Evolutionary conservation across 2,797 vertebrate genomes (phyloP), one percentile per base, ranked within the genome.

Genomic region (Gila robusta): DNA sequence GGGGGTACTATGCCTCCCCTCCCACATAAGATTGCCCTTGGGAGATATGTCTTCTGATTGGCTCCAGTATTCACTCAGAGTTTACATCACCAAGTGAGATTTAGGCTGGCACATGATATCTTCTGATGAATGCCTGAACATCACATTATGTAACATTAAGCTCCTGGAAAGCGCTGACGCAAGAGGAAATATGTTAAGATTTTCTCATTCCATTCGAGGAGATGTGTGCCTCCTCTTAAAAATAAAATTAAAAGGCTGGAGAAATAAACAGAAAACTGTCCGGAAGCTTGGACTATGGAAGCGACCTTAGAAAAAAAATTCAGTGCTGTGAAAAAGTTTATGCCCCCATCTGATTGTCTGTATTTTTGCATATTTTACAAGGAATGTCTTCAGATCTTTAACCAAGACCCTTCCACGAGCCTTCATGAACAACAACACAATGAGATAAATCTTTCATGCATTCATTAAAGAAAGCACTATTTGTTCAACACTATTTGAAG

Each of bases 1-100:
- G 85, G 67, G 78, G 83, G 88, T 91, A 73, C 85, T 47, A 59
- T 73, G 89, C 93, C 85, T 93, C 93, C 90, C 94, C 94, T 93
- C 89, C 83, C 82, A 44, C 88, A 88, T 91, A 86, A 87, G 69
- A 82, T 81, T 73, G 88, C 84, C 86, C 86, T 90, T 91, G 69
- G 81, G 52, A 54, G 49, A 83, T 81, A 47, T 23, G 77, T 83
- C 32, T 79, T 66, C 72, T 83, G 71, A 77, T 70, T 66, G 86
- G 70, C 90, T 92, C 41, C 82, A 88, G 74, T 54, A 59, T 69
- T 66, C 32, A 28, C 64, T 84, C 2, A 12, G 32, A 8, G 6
- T 9, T 16, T 54, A 54, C 66, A 82, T 56, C 23, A 71, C 54
- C 2, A 1, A 49, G 67, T 39, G 4, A 47, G 56, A 37, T 81